Evolutionary conservation across 2,888 invertebrate genomes (phyloP), one percentile per base, ranked within the genome.

Genomic region (Lasioglossum figueresi): DNA sequence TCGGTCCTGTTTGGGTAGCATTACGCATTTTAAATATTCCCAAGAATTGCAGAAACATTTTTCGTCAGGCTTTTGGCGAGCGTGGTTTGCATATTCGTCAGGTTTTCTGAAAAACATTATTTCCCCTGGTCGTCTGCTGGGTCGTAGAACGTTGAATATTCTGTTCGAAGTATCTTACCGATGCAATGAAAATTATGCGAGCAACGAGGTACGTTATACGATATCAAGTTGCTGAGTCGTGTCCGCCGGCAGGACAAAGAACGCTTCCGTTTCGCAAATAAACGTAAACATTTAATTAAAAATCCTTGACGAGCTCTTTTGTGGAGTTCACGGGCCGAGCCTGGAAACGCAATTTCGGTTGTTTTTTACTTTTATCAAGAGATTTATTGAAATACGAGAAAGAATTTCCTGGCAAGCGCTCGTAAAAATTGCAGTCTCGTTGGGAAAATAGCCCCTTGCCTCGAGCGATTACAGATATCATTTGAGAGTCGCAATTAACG

Each of bases 281-380:
- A 23, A 66, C 63, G 23, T 37, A 31, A 66, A 72, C 56, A 34
- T 76, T 83, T 83, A 82, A 83, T 82, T 80, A 80, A 82, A 80
- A 80, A 66, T 80, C 48, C 40, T 59, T 5, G 70, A 59, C 59
- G 56, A 34, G 6, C 31, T 68, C 48, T 48, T 52, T 59, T 59
- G 37, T 37, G 34, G 6, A 66, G 16, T 19, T 45, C 45, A 23
- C 19, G 0, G 34, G 10, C 5, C 23, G 19, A 4, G 40, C 37
- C 31, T 6, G 16, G 31, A 43, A 43, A 74, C 56, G 52, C 19
- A 43, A 31, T 56, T 27, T 43, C 31, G n/a, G 34, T 45, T 27
- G 63, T 43, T 52, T 43, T 10, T 16, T 19, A 10, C 14, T 23
- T 63, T 40, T 27, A 31, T 40, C 40, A 12, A 48, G 19, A n/a